Percentiles rank a stretch among this genome's conserved stretches.
phyloP scores from a whole-genome alignment of 2,113 vertebrate species.

The Rhynchomys soricoides region DNA sequence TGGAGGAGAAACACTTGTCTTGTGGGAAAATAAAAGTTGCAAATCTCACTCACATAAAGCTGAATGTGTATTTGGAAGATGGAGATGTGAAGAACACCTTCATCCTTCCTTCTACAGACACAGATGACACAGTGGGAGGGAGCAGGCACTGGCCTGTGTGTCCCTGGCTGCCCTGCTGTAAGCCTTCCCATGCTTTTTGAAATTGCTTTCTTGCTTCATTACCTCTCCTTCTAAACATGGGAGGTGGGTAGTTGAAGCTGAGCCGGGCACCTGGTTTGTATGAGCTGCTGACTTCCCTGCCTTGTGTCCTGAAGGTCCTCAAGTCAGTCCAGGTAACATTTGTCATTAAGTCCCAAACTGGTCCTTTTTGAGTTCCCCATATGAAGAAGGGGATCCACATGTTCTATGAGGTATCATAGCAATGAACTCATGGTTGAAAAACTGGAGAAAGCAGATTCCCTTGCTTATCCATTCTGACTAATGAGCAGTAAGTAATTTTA shows the following conservation, averaged over 20 bases:
- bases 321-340: background rate
- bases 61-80: fast-evolving
- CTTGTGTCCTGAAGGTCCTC: background rate
- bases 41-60: background rate
- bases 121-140: background rate
- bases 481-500: constrained; percentile 78
- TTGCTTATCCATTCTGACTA: constrained; percentile 58
- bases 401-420: background rate
- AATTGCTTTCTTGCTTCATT: background rate
- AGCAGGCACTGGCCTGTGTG: background rate
- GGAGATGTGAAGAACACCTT: fast-evolving
- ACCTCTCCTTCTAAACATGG: background rate
- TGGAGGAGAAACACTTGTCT: background rate
- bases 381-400: background rate
- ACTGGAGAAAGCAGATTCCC: constrained; percentile 64
- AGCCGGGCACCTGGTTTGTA: background rate
- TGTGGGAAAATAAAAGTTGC: background rate
- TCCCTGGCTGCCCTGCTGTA: background rate
- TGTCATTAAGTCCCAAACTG: background rate
- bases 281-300: background rate
- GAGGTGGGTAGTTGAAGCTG: background rate
- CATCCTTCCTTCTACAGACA: background rate
- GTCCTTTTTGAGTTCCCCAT: background rate
- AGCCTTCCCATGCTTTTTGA: background rate
- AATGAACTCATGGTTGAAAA: background rate